Evolutionary conservation across 2,113 vertebrate species (phyloP).

Genomic region (Acrocephalus arundinaceus): DNA sequence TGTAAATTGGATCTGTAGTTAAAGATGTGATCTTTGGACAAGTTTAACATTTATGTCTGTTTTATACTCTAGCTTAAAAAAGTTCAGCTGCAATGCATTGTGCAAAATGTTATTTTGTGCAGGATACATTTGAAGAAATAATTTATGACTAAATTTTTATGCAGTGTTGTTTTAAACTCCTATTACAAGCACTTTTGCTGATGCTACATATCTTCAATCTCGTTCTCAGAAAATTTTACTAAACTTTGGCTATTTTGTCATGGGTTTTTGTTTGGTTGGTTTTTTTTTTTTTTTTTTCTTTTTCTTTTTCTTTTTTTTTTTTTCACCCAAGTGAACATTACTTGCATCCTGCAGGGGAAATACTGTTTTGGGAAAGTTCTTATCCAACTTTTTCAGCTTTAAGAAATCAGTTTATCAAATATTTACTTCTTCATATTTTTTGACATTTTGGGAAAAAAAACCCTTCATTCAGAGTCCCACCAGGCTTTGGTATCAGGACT

Average conservation of each 20-base stretch:
- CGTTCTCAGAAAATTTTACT: not conserved
- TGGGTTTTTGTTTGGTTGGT: too few species aligned
- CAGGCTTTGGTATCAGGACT: not conserved
- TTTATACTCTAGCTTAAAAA: slow-evolving; percentile 16
- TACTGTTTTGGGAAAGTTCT: not conserved
- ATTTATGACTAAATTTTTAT: not conserved
- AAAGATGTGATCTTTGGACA: slow-evolving; percentile 44
- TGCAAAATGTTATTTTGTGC: slow-evolving; percentile 27
- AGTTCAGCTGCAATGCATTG: slow-evolving; percentile 2
- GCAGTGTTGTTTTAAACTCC: not conserved
- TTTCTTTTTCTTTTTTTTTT: not conserved
- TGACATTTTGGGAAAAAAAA: not conserved
- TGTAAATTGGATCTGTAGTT: not conserved
- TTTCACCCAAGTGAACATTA: not conserved
- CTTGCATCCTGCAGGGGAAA: not conserved
- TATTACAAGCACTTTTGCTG: not conserved
- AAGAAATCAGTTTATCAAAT: not conserved
- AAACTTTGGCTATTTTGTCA: not conserved
- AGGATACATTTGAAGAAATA: slow-evolving; percentile 4
- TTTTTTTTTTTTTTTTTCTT: too few species aligned
- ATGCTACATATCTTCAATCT: slow-evolving; percentile 4
- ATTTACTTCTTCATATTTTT: not conserved
- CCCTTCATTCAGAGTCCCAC: not conserved
- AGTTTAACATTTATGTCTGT: not conserved
- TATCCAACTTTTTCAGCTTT: not conserved